Evolutionary conservation across 2,797 vertebrate species (phyloP).

Genomic region (Bryconaethiops microstoma): DNA sequence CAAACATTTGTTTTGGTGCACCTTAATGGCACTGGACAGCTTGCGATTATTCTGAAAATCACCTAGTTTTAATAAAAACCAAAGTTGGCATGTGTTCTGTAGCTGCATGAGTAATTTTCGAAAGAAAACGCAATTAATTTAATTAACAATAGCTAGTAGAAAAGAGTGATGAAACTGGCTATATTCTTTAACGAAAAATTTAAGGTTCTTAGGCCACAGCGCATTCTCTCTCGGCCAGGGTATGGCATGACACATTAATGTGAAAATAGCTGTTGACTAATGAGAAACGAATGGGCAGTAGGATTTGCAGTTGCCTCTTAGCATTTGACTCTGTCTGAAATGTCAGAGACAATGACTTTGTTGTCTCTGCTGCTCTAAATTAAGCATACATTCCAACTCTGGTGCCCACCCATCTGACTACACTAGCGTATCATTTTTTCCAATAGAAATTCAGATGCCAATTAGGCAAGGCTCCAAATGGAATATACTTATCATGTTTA

Average conservation of each 20-base stretch:
- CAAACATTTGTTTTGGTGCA: too few species aligned
- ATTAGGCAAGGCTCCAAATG: conserved; percentile 60
- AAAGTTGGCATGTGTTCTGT: neutral
- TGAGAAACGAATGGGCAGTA: neutral
- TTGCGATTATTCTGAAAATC: too few species aligned
- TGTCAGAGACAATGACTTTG: conserved; percentile 47
- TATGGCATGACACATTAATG: neutral
- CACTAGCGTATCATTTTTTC: conserved; percentile 59
- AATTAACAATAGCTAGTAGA: too few species aligned
- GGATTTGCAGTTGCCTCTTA: neutral
- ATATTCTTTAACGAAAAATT: neutral
- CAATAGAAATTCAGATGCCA: conserved; percentile 56
- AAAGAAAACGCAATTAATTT: too few species aligned
- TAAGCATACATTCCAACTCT: conserved; percentile 22
- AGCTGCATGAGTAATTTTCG: neutral
- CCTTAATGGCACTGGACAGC: too few species aligned
- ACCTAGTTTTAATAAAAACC: too few species aligned
- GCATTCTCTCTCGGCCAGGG: neutral
- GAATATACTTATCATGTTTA: conserved; percentile 59
- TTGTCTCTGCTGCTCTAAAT: conserved; percentile 43
- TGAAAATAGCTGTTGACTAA: conserved; percentile 13
- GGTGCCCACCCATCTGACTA: conserved; percentile 23
- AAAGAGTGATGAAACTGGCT: neutral
- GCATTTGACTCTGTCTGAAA: conserved; percentile 1
- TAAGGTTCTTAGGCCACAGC: neutral